These are phyloP conservation scores for Zaprionus taronus DNA, from an alignment of 1,140 invertebrate genomes.

Conservation along the genomic window DNA sequence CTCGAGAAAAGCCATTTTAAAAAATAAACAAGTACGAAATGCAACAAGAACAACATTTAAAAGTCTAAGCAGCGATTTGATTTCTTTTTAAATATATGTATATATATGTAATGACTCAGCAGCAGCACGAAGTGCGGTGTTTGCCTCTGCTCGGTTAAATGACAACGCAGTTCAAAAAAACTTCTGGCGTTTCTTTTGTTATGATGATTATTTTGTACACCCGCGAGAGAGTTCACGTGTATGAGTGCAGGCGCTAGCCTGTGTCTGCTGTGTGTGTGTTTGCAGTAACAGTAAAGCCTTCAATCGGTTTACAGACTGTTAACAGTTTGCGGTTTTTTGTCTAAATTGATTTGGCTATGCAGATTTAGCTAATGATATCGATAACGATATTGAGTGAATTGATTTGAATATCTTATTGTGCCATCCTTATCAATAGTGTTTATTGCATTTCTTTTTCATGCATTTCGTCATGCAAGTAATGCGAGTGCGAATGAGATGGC, in stretches of 20 bases:
- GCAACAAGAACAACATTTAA: conserved; percentile 3
- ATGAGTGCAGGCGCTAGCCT: not conserved
- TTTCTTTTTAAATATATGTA: conserved; percentile 1
- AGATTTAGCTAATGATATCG: conserved; percentile 7
- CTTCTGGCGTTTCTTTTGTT: conserved; percentile 58
- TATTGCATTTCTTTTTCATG: conserved; percentile 1
- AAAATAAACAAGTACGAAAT: not conserved
- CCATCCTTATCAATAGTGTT: conserved; percentile 26
- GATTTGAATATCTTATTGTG: conserved; percentile 2
- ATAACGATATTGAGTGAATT: not conserved
- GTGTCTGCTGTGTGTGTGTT: not conserved
- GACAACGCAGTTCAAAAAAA: conserved; percentile 58
- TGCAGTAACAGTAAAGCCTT: conserved; percentile 13
- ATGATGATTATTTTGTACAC: conserved; percentile 24
- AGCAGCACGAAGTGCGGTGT: not conserved
- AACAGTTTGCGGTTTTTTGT: conserved; percentile 21
- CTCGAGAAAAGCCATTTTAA: conserved; percentile 52
- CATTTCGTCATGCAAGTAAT: conserved; percentile 27
- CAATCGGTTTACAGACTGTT: conserved; percentile 15
- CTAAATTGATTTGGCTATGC: not conserved
- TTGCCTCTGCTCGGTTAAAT: conserved; percentile 42
- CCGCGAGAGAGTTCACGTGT: conserved; percentile 4
- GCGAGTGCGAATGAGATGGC: conserved; percentile 17
- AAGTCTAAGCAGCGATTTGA: conserved; percentile 28
- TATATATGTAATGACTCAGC: conserved; percentile 23